Conservation (phyloP, 2,888 invertebrate species). For the Tuberolachnus salignus region DNA sequence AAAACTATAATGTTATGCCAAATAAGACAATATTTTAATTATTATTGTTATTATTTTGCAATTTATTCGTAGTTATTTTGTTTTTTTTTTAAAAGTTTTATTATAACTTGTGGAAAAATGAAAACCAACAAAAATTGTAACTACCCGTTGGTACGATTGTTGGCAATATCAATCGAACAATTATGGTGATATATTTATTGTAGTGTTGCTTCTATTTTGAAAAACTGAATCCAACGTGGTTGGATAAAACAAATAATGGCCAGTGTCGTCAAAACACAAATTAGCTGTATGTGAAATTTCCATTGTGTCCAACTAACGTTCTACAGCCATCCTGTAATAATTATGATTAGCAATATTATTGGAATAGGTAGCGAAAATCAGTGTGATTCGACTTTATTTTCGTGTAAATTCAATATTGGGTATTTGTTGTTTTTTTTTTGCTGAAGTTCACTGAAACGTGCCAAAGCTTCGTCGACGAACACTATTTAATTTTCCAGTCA, state of each 20-base stretch:
- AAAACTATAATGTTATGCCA: conserved; percentile 26
- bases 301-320: conserved; percentile 93
- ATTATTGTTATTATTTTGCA: not conserved
- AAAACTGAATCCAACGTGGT: conserved; percentile 80
- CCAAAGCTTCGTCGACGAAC: conserved; percentile 91
- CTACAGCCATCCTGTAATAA: conserved; percentile 65
- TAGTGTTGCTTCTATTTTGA: no score
- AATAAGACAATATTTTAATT: not conserved
- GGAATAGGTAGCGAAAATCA: no score
- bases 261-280: conserved; percentile 90
- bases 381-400: conserved; percentile 57
- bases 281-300: conserved; percentile 76
- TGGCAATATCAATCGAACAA: not conserved
- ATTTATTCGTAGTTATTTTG: not conserved
- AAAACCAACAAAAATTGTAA: not conserved
- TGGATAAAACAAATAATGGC: conserved; percentile 91
- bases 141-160: not conserved
- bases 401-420: conserved; percentile 99
- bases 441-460: conserved; percentile 87
- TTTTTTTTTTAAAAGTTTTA: no score
- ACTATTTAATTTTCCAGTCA: conserved; percentile 74
- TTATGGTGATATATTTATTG: no score
- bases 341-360: not conserved
- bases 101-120: not conserved
- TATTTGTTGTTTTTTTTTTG: conserved; percentile 86